phyloP scores from a whole-genome alignment of 2,113 vertebrate species.

The Trichomycterus rosablanca region DNA sequence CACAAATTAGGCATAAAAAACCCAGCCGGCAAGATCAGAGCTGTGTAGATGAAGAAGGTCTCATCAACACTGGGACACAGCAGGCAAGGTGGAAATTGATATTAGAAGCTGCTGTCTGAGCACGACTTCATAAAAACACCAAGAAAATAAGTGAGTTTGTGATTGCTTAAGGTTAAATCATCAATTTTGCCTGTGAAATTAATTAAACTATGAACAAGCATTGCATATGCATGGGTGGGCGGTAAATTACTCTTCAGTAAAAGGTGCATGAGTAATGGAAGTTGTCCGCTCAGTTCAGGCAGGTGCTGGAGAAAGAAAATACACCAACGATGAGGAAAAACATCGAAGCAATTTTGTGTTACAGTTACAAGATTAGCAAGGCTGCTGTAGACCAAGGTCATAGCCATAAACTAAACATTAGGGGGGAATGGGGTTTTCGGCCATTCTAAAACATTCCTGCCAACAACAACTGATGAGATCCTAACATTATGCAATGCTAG shows the following conservation, averaged over 20 bases:
- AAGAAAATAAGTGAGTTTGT: neutral
- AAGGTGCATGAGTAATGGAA: neutral
- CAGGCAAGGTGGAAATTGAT: slow-evolving; percentile 18
- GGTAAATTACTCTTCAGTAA: neutral
- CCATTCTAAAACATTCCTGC: too few relatives aligned
- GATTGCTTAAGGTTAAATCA: slow-evolving; percentile 4
- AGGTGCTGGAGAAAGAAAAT: neutral
- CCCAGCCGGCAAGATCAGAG: neutral
- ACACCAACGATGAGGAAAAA: neutral
- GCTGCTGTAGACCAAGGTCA: too few relatives aligned
- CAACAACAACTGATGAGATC: too few relatives aligned
- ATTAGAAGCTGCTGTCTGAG: slow-evolving; percentile 12
- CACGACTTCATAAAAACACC: neutral
- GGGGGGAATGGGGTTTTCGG: too few relatives aligned
- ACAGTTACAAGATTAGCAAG: too few relatives aligned
- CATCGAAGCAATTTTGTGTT: neutral
- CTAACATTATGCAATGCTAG: too few relatives aligned
- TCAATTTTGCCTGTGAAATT: neutral
- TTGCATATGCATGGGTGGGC: neutral
- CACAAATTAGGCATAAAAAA: neutral
- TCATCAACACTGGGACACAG: neutral
- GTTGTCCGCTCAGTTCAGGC: neutral
- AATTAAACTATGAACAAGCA: neutral
- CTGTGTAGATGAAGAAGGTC: neutral
- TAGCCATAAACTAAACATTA: too few relatives aligned